Conservation (phyloP, 2,888 invertebrate genomes). For the Drosophila maculinotata region DNA sequence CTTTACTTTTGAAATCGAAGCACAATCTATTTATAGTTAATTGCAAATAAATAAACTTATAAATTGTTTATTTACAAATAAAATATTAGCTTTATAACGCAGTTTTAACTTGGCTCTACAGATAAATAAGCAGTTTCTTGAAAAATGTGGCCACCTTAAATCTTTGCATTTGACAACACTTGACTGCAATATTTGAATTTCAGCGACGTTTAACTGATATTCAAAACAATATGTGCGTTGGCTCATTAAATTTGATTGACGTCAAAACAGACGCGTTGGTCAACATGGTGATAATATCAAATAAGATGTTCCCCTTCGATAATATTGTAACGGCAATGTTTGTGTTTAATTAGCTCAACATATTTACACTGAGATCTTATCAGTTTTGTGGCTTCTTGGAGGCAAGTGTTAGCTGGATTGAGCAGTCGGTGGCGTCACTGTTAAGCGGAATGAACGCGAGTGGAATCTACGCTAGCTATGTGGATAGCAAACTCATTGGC, state of each 20-base stretch:
- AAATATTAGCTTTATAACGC: no score
- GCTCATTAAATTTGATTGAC: constrained; percentile 27
- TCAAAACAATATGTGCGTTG: neutral
- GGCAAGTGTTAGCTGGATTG: neutral
- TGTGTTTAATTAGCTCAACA: constrained; percentile 24
- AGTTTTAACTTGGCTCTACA: no score
- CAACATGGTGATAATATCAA: constrained; percentile 3
- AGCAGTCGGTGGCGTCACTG: neutral
- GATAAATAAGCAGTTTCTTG: no score
- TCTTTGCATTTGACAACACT: neutral
- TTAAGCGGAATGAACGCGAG: constrained; percentile 32
- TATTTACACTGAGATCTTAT: constrained; percentile 15
- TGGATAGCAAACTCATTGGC: constrained; percentile 46
- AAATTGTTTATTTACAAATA: no score
- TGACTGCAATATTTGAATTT: neutral
- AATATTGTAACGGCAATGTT: constrained; percentile 16
- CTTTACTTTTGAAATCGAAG: no score
- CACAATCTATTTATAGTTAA: neutral
- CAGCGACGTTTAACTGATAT: neutral
- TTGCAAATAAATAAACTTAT: neutral
- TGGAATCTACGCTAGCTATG: constrained; percentile 43
- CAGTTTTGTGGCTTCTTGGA: neutral
- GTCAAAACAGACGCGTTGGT: constrained; percentile 1
- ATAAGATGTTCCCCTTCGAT: no score
- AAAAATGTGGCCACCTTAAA: constrained; percentile 2